These are phyloP conservation scores for Muricea muricata DNA, from an alignment of 92 coral and sea anemone species.

Conservation along the genomic window DNA sequence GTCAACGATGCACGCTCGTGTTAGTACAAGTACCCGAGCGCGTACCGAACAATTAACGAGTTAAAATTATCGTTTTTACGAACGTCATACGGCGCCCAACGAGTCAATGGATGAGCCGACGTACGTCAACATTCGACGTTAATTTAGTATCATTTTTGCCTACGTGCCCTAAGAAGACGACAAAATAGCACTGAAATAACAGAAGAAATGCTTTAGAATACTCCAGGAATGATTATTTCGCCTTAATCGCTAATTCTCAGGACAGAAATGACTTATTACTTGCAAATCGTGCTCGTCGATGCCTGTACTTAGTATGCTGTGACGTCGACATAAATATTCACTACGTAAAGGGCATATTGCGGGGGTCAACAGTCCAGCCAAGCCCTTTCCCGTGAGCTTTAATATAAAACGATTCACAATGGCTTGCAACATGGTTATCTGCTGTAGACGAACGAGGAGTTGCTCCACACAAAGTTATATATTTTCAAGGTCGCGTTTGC, in stretches of 20 bases:
- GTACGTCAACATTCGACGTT: slow-evolving; percentile 13
- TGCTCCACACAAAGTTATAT: background rate
- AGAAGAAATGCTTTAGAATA: background rate
- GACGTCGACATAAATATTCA: background rate
- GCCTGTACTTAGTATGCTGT: background rate
- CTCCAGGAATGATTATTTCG: background rate
- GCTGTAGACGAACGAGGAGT: slow-evolving; percentile 2
- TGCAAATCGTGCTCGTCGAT: background rate
- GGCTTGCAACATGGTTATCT: slow-evolving; percentile 21
- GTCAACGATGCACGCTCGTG: slow-evolving; percentile 20
- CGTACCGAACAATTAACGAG: slow-evolving; percentile 29
- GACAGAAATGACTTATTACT: background rate
- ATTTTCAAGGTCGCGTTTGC: background rate
- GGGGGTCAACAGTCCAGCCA: slow-evolving; percentile 29
- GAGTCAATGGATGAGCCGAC: background rate
- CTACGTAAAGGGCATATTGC: background rate
- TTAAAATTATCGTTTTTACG: slow-evolving; percentile 2
- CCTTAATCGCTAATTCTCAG: background rate
- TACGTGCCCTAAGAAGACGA: background rate
- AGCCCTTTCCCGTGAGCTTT: slow-evolving; percentile 16
- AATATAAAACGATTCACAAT: slow-evolving; percentile 16
- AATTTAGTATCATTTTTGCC: background rate
- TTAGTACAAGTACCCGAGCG: slow-evolving; percentile 10
- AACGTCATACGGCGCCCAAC: slow-evolving; percentile 24
- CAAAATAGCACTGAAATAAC: background rate